These are phyloP conservation scores for Chouioia cunea DNA, from an alignment of 2,888 invertebrate genomes.

Conservation along the genomic window DNA sequence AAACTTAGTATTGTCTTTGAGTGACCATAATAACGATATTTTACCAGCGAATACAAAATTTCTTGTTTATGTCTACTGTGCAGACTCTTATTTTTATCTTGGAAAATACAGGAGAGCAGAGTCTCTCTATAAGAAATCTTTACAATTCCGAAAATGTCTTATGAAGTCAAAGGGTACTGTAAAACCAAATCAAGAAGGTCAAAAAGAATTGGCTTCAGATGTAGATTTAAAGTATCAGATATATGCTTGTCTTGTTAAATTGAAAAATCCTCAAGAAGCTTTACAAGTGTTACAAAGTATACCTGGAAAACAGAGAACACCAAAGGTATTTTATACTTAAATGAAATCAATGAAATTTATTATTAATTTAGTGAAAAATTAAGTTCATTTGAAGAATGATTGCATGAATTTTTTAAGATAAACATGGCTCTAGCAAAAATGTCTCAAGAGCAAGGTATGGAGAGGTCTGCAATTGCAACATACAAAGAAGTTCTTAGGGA, in stretches of 20 bases:
- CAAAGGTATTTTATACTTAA: conserved; percentile 71
- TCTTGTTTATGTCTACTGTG: conserved; percentile 78
- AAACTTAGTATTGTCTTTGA: conserved; percentile 75
- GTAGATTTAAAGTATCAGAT: conserved; percentile 81
- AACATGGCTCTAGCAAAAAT: conserved; percentile 84
- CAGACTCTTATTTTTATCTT: conserved; percentile 77
- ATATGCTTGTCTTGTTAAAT: conserved; percentile 77
- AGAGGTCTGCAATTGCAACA: conserved; percentile 79
- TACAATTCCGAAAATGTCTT: conserved; percentile 77
- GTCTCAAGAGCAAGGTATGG: conserved; percentile 78
- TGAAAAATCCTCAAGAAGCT: conserved; percentile 76
- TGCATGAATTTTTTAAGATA: conserved; percentile 52
- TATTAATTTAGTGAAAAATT: conserved; percentile 13
- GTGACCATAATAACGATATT: conserved; percentile 76
- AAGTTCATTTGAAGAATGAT: conserved; percentile 4
- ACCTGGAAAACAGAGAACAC: conserved; percentile 76
- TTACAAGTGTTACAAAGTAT: conserved; percentile 72
- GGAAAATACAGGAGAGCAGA: conserved; percentile 79
- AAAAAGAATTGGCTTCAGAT: conserved; percentile 72
- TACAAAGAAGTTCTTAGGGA: conserved; percentile 85
- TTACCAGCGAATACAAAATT: conserved; percentile 75
- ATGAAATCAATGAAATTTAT: conserved; percentile 8
- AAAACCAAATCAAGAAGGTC: conserved; percentile 68
- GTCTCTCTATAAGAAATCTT: conserved; percentile 75
- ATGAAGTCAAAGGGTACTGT: conserved; percentile 70